Conservation (phyloP, 2,797 vertebrate species). For the Phoebastria nigripes region DNA sequence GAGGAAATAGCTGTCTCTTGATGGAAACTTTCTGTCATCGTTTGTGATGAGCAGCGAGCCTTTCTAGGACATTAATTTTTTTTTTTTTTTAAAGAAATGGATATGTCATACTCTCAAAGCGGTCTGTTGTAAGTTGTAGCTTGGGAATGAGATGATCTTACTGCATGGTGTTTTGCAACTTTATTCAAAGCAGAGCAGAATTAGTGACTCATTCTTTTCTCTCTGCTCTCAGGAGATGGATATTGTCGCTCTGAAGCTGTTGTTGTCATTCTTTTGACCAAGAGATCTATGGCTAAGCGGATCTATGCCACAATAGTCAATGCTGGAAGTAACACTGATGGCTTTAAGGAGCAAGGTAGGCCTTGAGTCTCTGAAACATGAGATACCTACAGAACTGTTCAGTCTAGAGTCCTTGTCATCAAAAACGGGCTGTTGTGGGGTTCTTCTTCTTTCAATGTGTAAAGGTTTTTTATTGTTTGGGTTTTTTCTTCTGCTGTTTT, state of each 20-base stretch:
- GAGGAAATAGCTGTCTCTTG: not conserved
- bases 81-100: not conserved
- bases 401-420: not conserved
- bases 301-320: slow-evolving; percentile 92
- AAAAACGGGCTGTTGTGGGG: not conserved
- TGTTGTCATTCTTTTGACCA: slow-evolving; percentile 85
- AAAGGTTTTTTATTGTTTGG: not conserved
- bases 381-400: not conserved
- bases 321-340: slow-evolving; percentile 92
- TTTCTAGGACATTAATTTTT: not conserved
- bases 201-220: not conserved
- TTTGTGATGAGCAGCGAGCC: not conserved
- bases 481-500: not conserved
- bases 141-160: not conserved
- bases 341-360: slow-evolving; percentile 94
- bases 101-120: not conserved
- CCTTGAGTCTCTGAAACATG: not conserved
- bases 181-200: not conserved
- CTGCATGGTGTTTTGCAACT: not conserved
- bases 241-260: slow-evolving; percentile 94
- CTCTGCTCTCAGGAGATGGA: slow-evolving; percentile 80
- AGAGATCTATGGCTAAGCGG: slow-evolving; percentile 85
- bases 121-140: not conserved
- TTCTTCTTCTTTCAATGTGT: not conserved
- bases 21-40: not conserved